Base-by-base conservation (phyloP, 1,140 invertebrate species). In the Pseudomyrmex cubaensis region DNA sequence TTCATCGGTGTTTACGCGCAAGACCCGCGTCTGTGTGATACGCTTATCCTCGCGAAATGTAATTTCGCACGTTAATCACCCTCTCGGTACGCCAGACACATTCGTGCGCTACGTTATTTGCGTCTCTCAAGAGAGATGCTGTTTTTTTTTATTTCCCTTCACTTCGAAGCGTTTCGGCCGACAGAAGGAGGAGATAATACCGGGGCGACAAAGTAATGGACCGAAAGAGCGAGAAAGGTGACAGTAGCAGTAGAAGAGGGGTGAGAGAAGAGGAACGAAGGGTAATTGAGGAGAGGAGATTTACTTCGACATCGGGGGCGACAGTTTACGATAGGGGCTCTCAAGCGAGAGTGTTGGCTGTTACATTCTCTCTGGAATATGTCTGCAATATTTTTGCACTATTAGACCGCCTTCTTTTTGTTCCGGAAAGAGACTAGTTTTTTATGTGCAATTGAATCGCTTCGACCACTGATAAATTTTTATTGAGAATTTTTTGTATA, bases 221-320 rank as follows among this genome's bases (percentile, higher is more conserved):
- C 85, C 76, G 89, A 86, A 83, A 73, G 77, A 75, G 85, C 63
- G 76, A 77, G 83, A 90, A 85, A 86, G 74, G 62, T 56, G 15
- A 44, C 64, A 61, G 73, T 54, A 57, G 13, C 17, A 25, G 62
- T 67, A 82, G 86, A 59, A 82, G 77, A 82, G 86, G 35, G 5
- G 3, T 35, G 35, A 35, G 0, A 5, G 69, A 85, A 63, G 73
- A 88, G 86, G 82, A 74, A 85, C 87, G 87, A 87, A 89, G 90
- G 93, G 93, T 94, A 94, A 94, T 94, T 94, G 93, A 93, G 93
- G 94, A 94, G 91, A 92, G 92, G 93, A 94, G 93, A 94, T 93
- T 94, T 93, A 94, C 92, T 93, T 91, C 88, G 88, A 87, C 87
- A 86, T 77, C 73, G 62, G 50, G 48, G 22, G 9, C 46, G 46